Conservation (phyloP, 2,797 vertebrate species). For the Sebastes itinus region DNA sequence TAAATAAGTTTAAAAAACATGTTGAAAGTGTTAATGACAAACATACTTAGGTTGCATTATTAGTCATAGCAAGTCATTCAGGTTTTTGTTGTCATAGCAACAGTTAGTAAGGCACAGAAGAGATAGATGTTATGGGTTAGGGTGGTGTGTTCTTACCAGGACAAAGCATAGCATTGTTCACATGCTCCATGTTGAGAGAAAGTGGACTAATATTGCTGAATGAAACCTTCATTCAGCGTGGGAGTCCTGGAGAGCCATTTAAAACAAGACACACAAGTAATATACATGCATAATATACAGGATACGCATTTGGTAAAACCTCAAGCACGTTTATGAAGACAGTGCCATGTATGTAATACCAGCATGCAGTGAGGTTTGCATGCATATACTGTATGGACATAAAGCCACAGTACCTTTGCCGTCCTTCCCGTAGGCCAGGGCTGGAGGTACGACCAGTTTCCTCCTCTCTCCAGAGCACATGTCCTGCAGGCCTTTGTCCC, state of each 20-base stretch:
- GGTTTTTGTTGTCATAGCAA: not conserved
- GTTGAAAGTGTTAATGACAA: not conserved
- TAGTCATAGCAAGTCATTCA: not conserved
- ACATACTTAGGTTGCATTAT: not conserved
- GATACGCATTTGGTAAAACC: not conserved
- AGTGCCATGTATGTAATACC: not conserved
- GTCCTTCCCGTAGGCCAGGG: slow-evolving; percentile 94
- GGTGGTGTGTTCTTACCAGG: slow-evolving; percentile 58
- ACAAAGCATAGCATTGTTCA: slow-evolving; percentile 45
- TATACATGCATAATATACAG: not conserved
- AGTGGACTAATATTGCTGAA: slow-evolving; percentile 36
- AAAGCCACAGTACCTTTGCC: slow-evolving; percentile 88
- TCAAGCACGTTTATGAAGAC: not conserved
- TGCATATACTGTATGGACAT: not conserved
- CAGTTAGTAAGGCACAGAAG: not conserved
- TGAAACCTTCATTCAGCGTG: slow-evolving; percentile 46
- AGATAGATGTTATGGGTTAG: slow-evolving; percentile 23
- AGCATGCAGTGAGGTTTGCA: slow-evolving; percentile 20
- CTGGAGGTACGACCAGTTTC: slow-evolving; percentile 89
- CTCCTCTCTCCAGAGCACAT: slow-evolving; percentile 97
- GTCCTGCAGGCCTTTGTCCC: slow-evolving; percentile 92
- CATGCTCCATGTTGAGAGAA: slow-evolving; percentile 63
- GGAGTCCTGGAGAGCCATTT: slow-evolving; percentile 44
- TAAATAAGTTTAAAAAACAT: not conserved
- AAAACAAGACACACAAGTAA: slow-evolving; percentile 33